phyloP scores from a whole-genome alignment of 64 coral and sea anemone genomes.

The Montipora cactus region DNA sequence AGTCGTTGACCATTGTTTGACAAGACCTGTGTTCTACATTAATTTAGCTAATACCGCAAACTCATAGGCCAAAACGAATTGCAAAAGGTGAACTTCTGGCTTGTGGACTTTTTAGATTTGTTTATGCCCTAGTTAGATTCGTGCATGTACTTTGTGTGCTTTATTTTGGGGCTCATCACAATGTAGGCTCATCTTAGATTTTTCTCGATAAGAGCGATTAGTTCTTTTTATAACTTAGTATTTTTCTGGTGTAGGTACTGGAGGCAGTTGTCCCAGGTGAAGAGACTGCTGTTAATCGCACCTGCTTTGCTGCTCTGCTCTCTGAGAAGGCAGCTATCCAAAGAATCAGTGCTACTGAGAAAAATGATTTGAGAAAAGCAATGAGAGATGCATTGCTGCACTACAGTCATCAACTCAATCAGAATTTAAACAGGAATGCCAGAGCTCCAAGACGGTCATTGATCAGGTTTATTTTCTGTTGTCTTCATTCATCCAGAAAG shows the following conservation, averaged over 20 bases:
- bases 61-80: no score
- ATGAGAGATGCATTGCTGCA: neutral
- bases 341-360: neutral
- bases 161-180: no score
- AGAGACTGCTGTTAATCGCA: constrained; percentile 33
- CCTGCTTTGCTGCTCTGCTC: constrained; percentile 12
- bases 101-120: no score
- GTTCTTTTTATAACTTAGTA: no score
- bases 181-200: no score
- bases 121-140: no score
- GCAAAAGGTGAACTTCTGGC: no score
- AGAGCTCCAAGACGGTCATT: constrained; percentile 1
- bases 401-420: constrained; percentile 14
- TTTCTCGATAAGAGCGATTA: no score
- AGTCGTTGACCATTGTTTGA: no score
- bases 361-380: constrained; percentile 4
- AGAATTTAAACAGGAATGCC: constrained; percentile 6
- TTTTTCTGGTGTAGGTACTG: neutral
- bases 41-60: no score
- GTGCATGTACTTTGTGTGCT: no score
- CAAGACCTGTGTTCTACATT: no score
- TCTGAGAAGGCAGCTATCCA: constrained; percentile 18
- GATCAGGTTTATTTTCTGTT: constrained; percentile 1
- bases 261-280: constrained; percentile 35
- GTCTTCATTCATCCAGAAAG: neutral